Conservation (phyloP, 2,888 invertebrate species). For the Drosophila barbarae region DNA sequence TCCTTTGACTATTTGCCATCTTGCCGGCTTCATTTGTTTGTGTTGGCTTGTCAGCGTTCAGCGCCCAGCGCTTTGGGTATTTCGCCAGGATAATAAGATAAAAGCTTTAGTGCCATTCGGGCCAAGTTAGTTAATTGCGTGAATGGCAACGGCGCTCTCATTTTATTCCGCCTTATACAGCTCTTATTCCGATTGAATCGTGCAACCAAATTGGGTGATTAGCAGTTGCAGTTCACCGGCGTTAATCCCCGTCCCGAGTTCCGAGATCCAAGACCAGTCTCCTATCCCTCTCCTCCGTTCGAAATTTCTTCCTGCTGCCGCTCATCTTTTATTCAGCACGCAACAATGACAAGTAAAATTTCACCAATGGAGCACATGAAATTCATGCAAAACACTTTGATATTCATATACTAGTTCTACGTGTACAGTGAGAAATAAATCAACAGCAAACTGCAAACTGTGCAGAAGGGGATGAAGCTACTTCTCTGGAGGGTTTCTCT, state of each 20-base stretch:
- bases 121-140: slow-evolving; percentile 65
- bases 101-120: slow-evolving; percentile 67
- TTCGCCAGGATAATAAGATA: slow-evolving; percentile 66
- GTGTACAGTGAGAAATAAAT: slow-evolving; percentile 6
- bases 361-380: slow-evolving; percentile 38
- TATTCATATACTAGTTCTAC: slow-evolving; percentile 48
- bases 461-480: not conserved
- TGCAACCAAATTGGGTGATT: slow-evolving; percentile 41
- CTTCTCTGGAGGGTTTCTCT: not conserved
- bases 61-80: slow-evolving; percentile 42
- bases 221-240: slow-evolving; percentile 36
- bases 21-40: slow-evolving; percentile 48
- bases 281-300: too few relatives aligned
- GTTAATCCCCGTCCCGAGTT: slow-evolving; percentile 18
- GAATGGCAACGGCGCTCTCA: slow-evolving; percentile 39
- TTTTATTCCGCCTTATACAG: slow-evolving; percentile 18
- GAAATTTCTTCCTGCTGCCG: slow-evolving; percentile 16
- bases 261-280: not conserved
- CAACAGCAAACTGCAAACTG: not conserved
- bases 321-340: slow-evolving; percentile 49
- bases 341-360: slow-evolving; percentile 50
- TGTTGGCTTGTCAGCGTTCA: slow-evolving; percentile 44
- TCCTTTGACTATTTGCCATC: slow-evolving; percentile 57
- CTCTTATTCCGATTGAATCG: slow-evolving; percentile 43
- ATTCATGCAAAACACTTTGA: slow-evolving; percentile 53